Evolutionary conservation across 2,888 invertebrate genomes (phyloP).

Genomic region (Drosophila pegasa): DNA sequence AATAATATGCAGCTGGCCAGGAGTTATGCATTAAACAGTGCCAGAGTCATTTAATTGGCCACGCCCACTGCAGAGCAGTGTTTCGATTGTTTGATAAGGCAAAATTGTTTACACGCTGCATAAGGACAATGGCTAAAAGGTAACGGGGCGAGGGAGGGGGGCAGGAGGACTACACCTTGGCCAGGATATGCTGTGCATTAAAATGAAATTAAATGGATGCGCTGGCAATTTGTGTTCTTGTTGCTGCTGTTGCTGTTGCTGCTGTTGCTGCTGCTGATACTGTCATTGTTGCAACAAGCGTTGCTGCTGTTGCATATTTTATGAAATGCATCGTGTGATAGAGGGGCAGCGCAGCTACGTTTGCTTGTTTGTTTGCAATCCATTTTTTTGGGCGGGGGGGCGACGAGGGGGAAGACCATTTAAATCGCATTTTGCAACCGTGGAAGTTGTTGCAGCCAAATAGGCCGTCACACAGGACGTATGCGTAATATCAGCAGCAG

Average conservation of each 20-base stretch:
- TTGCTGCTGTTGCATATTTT: constrained; percentile 69
- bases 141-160: neutral
- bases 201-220: constrained; percentile 78
- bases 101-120: constrained; percentile 63
- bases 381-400: neutral
- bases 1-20: constrained; percentile 61
- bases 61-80: constrained; percentile 26
- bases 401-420: constrained; percentile 38
- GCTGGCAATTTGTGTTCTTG: constrained; percentile 40
- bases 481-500: constrained; percentile 45
- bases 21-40: constrained; percentile 63
- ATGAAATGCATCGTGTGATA: constrained; percentile 36
- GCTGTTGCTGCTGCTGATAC: constrained; percentile 35
- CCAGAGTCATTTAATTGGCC: constrained; percentile 62
- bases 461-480: constrained; percentile 44
- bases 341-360: constrained; percentile 15
- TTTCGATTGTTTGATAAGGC: constrained; percentile 62
- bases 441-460: constrained; percentile 36
- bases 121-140: constrained; percentile 44
- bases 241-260: constrained; percentile 24
- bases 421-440: constrained; percentile 52
- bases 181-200: constrained; percentile 66
- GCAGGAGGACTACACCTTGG: constrained; percentile 50
- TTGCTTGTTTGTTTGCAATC: constrained; percentile 42
- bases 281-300: constrained; percentile 44